Evolutionary conservation across 2,797 vertebrate species (phyloP).

Genomic region (Phataginus tricuspis): DNA sequence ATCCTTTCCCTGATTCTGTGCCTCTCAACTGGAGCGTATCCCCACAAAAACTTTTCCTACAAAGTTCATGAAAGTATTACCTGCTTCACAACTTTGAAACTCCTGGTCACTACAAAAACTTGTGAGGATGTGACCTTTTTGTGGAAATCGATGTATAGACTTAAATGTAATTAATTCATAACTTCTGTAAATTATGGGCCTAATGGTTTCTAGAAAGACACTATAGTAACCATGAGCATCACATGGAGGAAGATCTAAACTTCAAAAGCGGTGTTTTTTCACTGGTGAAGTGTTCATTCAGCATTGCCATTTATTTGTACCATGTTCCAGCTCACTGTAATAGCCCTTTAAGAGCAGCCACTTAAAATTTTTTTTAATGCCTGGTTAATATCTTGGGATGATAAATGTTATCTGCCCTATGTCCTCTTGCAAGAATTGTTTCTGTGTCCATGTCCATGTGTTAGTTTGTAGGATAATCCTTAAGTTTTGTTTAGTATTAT

Average conservation of each 20-base stretch:
- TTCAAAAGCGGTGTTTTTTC: background rate
- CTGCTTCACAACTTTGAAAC: background rate
- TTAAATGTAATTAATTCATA: background rate
- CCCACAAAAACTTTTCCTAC: background rate
- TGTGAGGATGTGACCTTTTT: background rate
- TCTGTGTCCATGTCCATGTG: accelerated
- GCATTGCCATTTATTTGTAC: background rate
- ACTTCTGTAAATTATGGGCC: background rate
- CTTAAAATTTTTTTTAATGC: background rate
- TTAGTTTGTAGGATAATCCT: background rate
- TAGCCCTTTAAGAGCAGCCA: background rate
- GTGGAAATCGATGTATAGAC: background rate
- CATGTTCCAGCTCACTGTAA: background rate
- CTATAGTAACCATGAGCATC: background rate
- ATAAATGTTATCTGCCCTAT: accelerated
- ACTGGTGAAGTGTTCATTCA: background rate
- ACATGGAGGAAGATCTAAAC: accelerated
- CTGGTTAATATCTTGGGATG: background rate
- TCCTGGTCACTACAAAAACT: background rate
- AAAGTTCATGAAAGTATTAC: background rate
- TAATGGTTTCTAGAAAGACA: background rate
- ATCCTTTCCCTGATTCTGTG: background rate
- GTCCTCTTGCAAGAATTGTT: background rate
- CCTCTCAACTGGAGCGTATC: background rate
- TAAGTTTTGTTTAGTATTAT: background rate